phyloP scores from a whole-genome alignment of 2,113 vertebrate genomes.

The Myanophis thanlyinensis region DNA sequence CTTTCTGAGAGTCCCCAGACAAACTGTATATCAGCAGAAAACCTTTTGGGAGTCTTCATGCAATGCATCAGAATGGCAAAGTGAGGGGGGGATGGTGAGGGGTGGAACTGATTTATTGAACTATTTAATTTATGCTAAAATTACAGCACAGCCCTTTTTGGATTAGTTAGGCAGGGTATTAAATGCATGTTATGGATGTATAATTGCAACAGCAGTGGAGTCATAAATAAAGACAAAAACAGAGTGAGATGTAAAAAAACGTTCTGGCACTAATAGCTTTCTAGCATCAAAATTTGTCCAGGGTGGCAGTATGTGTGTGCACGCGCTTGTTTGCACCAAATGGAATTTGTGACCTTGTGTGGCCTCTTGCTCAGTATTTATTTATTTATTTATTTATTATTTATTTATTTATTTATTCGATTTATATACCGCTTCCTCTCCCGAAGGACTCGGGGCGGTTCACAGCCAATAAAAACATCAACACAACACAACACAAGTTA shows the following conservation, averaged over 20 bases:
- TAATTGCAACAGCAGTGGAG: neutral
- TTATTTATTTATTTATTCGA: too few species aligned
- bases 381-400: too few species aligned
- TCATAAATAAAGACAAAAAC: constrained; percentile 23
- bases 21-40: neutral
- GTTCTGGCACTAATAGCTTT: constrained; percentile 11
- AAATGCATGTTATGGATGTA: constrained; percentile 7
- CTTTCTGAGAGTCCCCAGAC: neutral
- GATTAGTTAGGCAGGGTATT: constrained; percentile 15
- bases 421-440: too few species aligned
- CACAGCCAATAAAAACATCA: too few species aligned
- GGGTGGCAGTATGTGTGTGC: neutral
- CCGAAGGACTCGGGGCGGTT: too few species aligned
- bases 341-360: neutral
- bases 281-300: neutral
- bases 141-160: neutral
- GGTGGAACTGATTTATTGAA: constrained; percentile 1
- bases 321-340: neutral
- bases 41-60: neutral
- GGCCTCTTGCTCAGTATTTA: neutral
- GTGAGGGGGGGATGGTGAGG: neutral
- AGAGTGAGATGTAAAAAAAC: neutral
- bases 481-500: too few species aligned
- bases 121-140: constrained; percentile 7
- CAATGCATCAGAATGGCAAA: neutral